Evolutionary conservation across 2,797 vertebrate genomes (phyloP), one percentile per base, ranked within the genome.

Genomic region (Labroides dimidiatus): DNA sequence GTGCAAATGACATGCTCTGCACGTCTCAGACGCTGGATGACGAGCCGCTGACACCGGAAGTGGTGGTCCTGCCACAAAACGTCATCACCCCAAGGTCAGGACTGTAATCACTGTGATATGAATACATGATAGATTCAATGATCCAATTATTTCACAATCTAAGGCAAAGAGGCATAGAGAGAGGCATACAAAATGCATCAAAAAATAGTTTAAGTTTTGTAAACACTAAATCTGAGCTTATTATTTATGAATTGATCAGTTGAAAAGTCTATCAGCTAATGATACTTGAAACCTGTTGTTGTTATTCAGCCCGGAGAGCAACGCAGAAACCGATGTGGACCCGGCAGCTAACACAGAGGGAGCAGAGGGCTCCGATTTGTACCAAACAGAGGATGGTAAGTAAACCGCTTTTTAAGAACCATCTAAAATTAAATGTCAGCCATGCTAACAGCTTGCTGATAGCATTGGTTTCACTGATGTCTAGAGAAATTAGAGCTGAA

Each of bases 1-100:
- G 91, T 16, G 87, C 94, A 82, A 94, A 72, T 27, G 93, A 96
- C 67, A 86, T 90, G 79, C 86, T 94, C 10, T 94, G 92, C 44
- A 75, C 94, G 0, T 95, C 96, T 23, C 96, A 95, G 85, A 93
- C 94, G 0, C 80, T 94, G 82, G 90, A 96, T 23, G 92, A 93
- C 0, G 93, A 92, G 39, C 94, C 94, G 0, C 80, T 95, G 20
- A 95, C 89, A 2, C 95, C 95, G 0, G 95, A 90, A 21, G 82
- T 87, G 23, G 91, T 93, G 62, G 77, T 88, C 0, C 88, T 91
- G 0, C 90, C 91, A 1, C 79, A 60, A 55, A 65, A 84, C 42
- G 19, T 43, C 1, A 8, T 80, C 44, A 62, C 73, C 17, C 56
- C 78, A 30, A 86, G 89, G 93, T 94, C 54, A 76, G 90, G 72